These are phyloP conservation scores for Agonum fuliginosum DNA, from an alignment of 2,888 invertebrate genomes.

Conservation along the genomic window DNA sequence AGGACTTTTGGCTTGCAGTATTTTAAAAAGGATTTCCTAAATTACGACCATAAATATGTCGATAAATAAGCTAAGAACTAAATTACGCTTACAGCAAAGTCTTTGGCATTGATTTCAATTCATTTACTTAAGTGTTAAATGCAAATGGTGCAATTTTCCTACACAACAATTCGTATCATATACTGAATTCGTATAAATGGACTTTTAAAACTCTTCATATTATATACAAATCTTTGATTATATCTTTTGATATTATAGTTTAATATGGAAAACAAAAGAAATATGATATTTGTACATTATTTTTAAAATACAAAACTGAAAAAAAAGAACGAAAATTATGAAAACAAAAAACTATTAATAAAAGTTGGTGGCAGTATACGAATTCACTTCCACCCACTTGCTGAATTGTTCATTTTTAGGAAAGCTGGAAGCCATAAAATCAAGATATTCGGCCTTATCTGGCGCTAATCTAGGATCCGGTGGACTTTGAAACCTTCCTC, in stretches of 20 bases:
- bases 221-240: conserved; percentile 55
- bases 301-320: background rate
- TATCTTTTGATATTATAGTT: conserved; percentile 31
- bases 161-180: conserved; percentile 51
- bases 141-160: conserved; percentile 40
- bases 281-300: conserved; percentile 43
- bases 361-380: conserved; percentile 45
- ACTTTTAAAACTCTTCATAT: conserved; percentile 41
- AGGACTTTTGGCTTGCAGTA: conserved; percentile 54
- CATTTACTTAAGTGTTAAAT: conserved; percentile 30
- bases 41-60: conserved; percentile 31
- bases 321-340: background rate
- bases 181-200: conserved; percentile 30
- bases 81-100: conserved; percentile 48
- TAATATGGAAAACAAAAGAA: background rate
- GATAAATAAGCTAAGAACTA: conserved; percentile 46
- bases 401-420: conserved; percentile 66
- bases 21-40: conserved; percentile 34
- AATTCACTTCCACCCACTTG: conserved; percentile 47
- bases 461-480: conserved; percentile 68
- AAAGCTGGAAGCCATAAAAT: conserved; percentile 67
- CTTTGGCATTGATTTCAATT: conserved; percentile 47
- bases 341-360: conserved; percentile 12
- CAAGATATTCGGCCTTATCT: conserved; percentile 68
- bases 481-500: conserved; percentile 82